Base-by-base conservation (phyloP, 2,113 vertebrate species). In the Tautogolabrus adspersus region DNA sequence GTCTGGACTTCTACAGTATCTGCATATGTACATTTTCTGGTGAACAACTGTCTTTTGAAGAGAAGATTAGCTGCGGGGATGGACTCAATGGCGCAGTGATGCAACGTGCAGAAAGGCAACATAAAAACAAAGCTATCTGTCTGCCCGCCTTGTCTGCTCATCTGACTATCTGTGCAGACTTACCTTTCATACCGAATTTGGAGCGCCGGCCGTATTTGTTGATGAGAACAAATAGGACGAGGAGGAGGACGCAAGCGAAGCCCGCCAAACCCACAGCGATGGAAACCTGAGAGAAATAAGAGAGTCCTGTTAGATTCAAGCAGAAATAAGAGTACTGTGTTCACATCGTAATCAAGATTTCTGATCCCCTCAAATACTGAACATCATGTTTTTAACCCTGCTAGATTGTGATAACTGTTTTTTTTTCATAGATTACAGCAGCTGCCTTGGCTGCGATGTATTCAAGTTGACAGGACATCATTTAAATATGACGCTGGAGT, bases 161-260 rank as follows among this genome's bases (percentile, higher is more conserved):
- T 61, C 56, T 72, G 70, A 10, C 42, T 61, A 47, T 86, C 38
- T 70, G 62, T 62, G 63, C 22, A 57, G 72, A 88, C 93, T 91
- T 96, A 99, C 98, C 97, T 96, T 99, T 99, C 96, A 99, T 98
- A 72, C 97, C 98, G 81, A 97, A 99, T 90, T 98, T 99, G 89
- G 97, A 98, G 67, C 97, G 95, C 1, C 97, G 94, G 68, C 97
- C 97, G 2, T 99, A 99, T 88, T 99, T 99, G 95, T 99, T 99
- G 95, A 99, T 98, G 93, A 99, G 96, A 82, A 99, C 96, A 75
- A 99, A 98, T 72, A 98, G 96, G 74, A 98, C 94, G 66, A 99
- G 96, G 85, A 99, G 93, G 65, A 98, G 95, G 79, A 98, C 95
- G n/a, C 97, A 98, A 64, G 97, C 97, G 57, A 99, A 98, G 44